Evolutionary conservation across 2,888 invertebrate genomes (phyloP).

Genomic region (Lottia gigantea): DNA sequence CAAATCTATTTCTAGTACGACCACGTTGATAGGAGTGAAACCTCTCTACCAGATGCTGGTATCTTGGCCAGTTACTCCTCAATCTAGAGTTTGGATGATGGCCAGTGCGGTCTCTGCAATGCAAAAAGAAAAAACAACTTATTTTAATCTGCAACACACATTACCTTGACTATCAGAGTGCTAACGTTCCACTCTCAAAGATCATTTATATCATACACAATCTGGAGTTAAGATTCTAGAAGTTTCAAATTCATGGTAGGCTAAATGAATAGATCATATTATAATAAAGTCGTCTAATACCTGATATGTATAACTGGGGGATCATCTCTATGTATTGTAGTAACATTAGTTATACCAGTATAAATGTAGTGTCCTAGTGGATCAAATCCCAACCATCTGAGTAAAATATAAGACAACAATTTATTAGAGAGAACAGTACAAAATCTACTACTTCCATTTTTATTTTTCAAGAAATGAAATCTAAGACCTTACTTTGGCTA

Average conservation of each 20-base stretch:
- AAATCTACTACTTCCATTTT: too few species aligned
- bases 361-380: constrained; percentile 83
- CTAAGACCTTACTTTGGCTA: too few species aligned
- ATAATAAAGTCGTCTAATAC: constrained; percentile 16
- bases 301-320: constrained; percentile 31
- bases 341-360: constrained; percentile 80
- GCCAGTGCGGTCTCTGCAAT: constrained; percentile 9
- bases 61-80: constrained; percentile 27
- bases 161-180: too few species aligned
- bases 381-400: constrained; percentile 87
- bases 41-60: constrained; percentile 32
- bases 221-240: neutral
- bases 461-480: too few species aligned
- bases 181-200: too few species aligned
- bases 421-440: neutral
- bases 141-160: too few species aligned
- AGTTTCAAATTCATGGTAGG: neutral
- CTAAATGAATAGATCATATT: too few species aligned
- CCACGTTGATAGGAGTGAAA: constrained; percentile 31
- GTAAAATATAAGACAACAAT: constrained; percentile 48
- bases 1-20: constrained; percentile 10
- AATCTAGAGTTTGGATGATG: constrained; percentile 17
- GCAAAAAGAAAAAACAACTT: neutral
- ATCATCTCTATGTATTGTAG: constrained; percentile 41
- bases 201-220: too few species aligned